These are phyloP conservation scores for Zonotrichia leucophrys DNA, from an alignment of 2,113 vertebrate species.

Conservation along the genomic window DNA sequence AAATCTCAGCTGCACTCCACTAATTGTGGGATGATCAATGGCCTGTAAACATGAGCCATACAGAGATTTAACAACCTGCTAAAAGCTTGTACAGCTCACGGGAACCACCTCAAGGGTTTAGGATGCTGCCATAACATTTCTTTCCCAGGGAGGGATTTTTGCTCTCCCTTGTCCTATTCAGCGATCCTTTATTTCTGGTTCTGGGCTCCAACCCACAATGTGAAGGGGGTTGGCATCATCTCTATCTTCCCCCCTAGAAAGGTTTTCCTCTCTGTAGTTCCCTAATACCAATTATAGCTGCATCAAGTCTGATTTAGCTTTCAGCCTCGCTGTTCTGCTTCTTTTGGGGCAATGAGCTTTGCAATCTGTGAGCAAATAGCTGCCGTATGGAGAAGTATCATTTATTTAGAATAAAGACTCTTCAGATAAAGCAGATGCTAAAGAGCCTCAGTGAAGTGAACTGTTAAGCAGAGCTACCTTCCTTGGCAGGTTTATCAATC, in stretches of 20 bases:
- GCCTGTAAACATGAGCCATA: accelerated
- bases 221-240: accelerated
- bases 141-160: neutral
- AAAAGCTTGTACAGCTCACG: neutral
- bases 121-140: neutral
- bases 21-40: neutral
- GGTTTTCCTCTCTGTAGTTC: neutral
- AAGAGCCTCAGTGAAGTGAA: neutral
- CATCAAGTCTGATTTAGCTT: neutral
- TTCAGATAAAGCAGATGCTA: constrained; percentile 4
- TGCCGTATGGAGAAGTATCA: neutral
- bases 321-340: neutral
- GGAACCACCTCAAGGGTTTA: neutral
- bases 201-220: neutral
- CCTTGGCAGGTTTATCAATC: neutral
- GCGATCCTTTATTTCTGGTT: neutral
- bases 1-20: neutral
- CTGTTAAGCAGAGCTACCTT: neutral
- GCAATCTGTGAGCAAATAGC: neutral
- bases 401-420: constrained; percentile 3
- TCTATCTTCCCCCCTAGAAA: neutral
- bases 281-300: neutral
- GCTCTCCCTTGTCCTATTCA: neutral
- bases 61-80: neutral
- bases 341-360: neutral